Evolutionary conservation across 35 echinoderm and acorn worm species (phyloP), one percentile per base, ranked within the genome.

Genomic region (Lytechinus variegatus): DNA sequence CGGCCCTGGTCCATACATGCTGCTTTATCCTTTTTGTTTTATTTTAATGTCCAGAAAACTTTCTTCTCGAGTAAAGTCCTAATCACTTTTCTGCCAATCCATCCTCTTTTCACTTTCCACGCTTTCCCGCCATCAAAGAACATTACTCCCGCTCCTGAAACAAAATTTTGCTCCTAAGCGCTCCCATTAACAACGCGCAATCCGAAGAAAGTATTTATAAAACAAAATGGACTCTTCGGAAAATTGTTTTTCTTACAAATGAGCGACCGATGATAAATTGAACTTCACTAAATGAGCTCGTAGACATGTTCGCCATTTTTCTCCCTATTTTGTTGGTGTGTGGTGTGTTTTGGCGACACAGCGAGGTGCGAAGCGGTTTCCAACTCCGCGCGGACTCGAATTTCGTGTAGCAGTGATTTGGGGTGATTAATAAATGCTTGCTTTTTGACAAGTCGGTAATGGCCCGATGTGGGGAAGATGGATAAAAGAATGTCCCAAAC

Each of bases 221-320:
- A 14, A 71, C 12, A 71, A 71, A 16, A 71, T 71, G 14, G 61
- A 71, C 61, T 71, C 61, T 71, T 71, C 16, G 28, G 28, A 89
- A 89, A 89, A 89, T 89, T 89, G 87, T 89, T 89, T 89, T 89
- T 12, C 87, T 89, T 89, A 53, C 87, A 33, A 53, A 89, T 89
- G 87, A 89, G 52, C 10, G 11, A 9, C 27, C 87, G 87, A 89
- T 89, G 87, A 89, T 89, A 89, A 89, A 89, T 89, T 89, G 87
- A 89, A 89, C 87, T 89, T 53, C 28, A 27, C 12, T 53, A 53
- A 89, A 89, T 89, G 87, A 89, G 52, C 87, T 10, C 52, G 29
- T 89, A 44, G 14, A 89, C 87, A 29, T 29, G 27, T 89, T 89
- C 8, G 29, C 9, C 52, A 89, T 53, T 89, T 21, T 21, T 71